Base-by-base conservation (phyloP, 2,113 vertebrate species). In the Gyps fulvus region DNA sequence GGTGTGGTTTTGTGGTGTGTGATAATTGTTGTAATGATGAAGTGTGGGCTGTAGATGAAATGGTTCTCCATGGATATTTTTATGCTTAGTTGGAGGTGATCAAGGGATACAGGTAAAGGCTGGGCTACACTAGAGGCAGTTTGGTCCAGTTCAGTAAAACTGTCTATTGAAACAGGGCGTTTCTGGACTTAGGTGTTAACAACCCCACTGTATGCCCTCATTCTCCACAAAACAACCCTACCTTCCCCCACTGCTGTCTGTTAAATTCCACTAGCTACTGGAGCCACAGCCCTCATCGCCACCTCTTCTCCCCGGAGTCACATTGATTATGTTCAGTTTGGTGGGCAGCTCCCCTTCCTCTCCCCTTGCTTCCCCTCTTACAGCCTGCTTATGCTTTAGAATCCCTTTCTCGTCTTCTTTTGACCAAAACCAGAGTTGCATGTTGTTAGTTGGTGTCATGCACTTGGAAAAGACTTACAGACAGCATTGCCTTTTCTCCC, bases 31-130 rank as follows among this genome's bases (percentile, higher is more conserved):
- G 65, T 84, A 79, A 82, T 76, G 86, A 62, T 32, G 61, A 89
- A 89, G 65, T 72, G 89, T 93, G 89, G 94, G 70, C 69, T 95
- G 93, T 43, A 93, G 91, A 89, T 94, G 69, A 79, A 85, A 71
- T 85, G 81, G 61, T 93, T 96, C 66, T 94, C 70, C 47, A 7
- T 69, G 77, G 91, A 67, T 93, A 93, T 87, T 95, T 97, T 94
- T 91, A 40, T 90, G 84, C 65, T 89, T 87, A 91, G 73, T 87
- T 90, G 93, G 73, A 95, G 73, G 34, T 89, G 89, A 94, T 90
- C 81, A 93, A 87, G 87, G 78, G 78, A 29, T 93, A 50, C 36
- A 61, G 78, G 73, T 78, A 36, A 87, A 91, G 65, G 73, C 87
- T 83, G 84, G 73, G 47, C 77, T 95, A 29, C 0, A 9, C 65